These are phyloP conservation scores for Zosterops lateralis DNA, from an alignment of 2,113 vertebrate genomes.

Conservation along the genomic window DNA sequence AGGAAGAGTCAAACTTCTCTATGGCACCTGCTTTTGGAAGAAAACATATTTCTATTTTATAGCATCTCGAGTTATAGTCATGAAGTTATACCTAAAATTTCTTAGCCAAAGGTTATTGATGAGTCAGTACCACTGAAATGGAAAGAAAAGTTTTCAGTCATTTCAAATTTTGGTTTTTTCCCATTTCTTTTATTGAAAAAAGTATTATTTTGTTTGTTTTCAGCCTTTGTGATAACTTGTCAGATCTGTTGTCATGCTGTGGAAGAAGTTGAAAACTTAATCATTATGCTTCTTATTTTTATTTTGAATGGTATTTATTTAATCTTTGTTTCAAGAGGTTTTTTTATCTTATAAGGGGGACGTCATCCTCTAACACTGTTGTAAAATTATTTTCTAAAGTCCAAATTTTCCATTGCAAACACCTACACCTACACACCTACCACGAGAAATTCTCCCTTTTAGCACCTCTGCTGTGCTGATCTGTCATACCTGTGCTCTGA, in stretches of 20 bases:
- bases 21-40: not conserved
- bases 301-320: slow-evolving; percentile 6
- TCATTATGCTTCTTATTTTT: not conserved
- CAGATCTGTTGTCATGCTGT: slow-evolving; percentile 1
- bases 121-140: not conserved
- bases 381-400: not conserved
- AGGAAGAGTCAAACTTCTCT: not conserved
- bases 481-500: not conserved
- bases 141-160: not conserved
- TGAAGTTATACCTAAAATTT: not conserved
- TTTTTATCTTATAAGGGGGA: not conserved
- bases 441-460: not conserved
- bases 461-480: not conserved
- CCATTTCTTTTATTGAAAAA: not conserved
- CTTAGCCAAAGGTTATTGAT: not conserved
- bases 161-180: accelerated
- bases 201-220: not conserved
- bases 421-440: not conserved
- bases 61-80: not conserved
- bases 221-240: not conserved
- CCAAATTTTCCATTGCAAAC: slow-evolving; percentile 40
- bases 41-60: not conserved
- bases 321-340: not conserved
- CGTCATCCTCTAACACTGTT: not conserved
- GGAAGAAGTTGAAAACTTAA: slow-evolving; percentile 17